A percentile compares a stretch with the other conserved stretches of the same genome.
These are phyloP conservation scores for Agonopterix alstromeriana DNA, from an alignment of 2,888 invertebrate genomes.

Conservation along the genomic window DNA sequence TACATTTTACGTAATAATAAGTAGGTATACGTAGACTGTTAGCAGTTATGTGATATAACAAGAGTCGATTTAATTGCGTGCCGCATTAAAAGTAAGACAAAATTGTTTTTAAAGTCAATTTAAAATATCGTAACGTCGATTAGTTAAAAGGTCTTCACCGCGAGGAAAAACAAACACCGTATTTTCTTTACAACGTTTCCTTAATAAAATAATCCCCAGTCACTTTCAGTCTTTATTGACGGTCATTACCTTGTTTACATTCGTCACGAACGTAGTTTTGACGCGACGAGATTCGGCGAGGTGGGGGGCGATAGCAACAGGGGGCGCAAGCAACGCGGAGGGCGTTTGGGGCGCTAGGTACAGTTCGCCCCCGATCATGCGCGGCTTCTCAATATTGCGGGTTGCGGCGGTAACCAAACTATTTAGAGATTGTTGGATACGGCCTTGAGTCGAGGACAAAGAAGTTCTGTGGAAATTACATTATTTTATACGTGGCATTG, in stretches of 20 bases:
- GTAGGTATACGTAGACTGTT: too few species aligned
- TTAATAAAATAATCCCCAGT: slow-evolving; percentile 8
- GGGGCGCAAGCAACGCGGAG: neutral
- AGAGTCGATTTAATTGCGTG: too few species aligned
- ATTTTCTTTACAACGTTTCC: neutral
- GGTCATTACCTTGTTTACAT: slow-evolving; percentile 23
- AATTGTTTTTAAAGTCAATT: too few species aligned
- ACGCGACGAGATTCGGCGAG: neutral
- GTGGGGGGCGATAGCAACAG: neutral
- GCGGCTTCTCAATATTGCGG: slow-evolving; percentile 13
- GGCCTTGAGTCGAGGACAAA: neutral
- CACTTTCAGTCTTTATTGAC: slow-evolving; percentile 19
- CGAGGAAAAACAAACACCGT: neutral
- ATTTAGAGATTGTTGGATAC: neutral
- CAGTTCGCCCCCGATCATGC: slow-evolving; percentile 2
- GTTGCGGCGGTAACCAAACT: slow-evolving; percentile 7
- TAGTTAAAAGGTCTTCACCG: too few species aligned
- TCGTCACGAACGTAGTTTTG: slow-evolving; percentile 9
- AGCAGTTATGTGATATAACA: too few species aligned
- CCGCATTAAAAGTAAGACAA: too few species aligned
- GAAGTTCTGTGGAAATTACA: neutral
- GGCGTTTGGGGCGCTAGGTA: neutral
- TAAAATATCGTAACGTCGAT: too few species aligned
- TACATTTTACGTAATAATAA: too few species aligned
- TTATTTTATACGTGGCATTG: too few species aligned